Evolutionary conservation across 2,797 vertebrate species (phyloP).

Genomic region (Eulemur rubriventer): DNA sequence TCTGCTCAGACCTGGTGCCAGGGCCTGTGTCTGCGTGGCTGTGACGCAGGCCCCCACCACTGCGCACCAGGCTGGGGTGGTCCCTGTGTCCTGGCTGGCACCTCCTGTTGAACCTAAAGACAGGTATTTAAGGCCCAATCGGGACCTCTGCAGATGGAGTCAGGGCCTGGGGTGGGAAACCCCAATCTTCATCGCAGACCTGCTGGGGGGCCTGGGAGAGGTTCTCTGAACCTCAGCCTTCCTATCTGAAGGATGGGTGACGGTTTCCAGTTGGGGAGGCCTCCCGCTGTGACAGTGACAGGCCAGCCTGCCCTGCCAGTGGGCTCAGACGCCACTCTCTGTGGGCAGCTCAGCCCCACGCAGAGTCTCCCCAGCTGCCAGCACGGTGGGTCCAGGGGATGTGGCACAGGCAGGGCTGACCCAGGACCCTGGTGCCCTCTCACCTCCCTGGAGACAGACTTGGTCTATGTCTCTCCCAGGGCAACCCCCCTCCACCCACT

Average conservation of each 20-base stretch:
- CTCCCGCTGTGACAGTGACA: rapidly evolving
- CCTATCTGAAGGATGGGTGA: not conserved
- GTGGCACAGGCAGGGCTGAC: not conserved
- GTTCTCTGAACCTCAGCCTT: not conserved
- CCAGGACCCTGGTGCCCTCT: rapidly evolving
- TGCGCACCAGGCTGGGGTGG: rapidly evolving
- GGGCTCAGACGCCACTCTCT: rapidly evolving
- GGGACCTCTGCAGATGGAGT: too few relatives aligned
- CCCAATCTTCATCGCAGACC: not conserved
- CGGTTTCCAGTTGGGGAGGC: rapidly evolving
- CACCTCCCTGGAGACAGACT: too few relatives aligned
- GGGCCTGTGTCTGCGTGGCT: rapidly evolving
- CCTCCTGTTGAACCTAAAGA: not conserved
- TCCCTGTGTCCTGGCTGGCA: rapidly evolving
- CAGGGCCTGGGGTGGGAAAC: not conserved
- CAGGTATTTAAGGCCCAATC: rapidly evolving
- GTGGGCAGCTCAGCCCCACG: not conserved
- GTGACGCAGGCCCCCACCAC: rapidly evolving
- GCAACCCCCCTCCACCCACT: not conserved
- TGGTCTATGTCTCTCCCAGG: not conserved
- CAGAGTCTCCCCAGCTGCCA: not conserved
- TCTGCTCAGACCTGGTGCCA: rapidly evolving
- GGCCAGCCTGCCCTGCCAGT: too few relatives aligned
- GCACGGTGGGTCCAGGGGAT: rapidly evolving
- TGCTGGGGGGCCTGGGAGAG: not conserved